Base-by-base conservation (phyloP, 2,113 vertebrate species). In the Cepphus grylle region DNA sequence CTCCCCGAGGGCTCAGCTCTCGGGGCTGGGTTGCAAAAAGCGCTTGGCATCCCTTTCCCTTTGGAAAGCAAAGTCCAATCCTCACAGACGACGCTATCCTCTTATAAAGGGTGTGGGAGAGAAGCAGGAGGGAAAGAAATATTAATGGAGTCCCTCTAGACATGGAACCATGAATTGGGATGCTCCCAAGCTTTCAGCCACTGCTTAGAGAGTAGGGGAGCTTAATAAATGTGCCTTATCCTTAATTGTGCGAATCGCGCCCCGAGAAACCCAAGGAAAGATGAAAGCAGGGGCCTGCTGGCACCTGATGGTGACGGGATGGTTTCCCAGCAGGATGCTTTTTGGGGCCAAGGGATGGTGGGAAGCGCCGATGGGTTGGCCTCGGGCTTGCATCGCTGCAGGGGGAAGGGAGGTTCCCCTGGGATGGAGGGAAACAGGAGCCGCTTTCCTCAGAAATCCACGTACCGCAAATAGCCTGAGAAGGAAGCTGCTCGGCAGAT, bases 211-310 rank as follows among this genome's bases (percentile, higher is more conserved):
- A 18, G 27, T 2, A 27, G 29, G 11, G 63, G 40, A 78, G 14
- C 36, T 53, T 45, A 8, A 50, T 34, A 53, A 8, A 1, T 1
- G 2, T 0, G 0, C 5, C 2, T 65, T 43, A 26, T 6, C 36
- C 52, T 47, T 15, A 67, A 10, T 0, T 15, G 17, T 38, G 43
- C 15, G 49, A 70, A 66, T 43, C 26, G 4, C 26, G 40, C 14
- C 13, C n/a, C 36, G 13, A 25, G 0, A 6, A 49, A 45, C 9
- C 42, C 62, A 12, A 2, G 8, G 47, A 50, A 56, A 27, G 40
- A 36, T 59, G 43, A 59, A 40, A 72, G 36, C 21, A 29, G 50
- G 17, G 43, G 29, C 9, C 7, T 52, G 92, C 3, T 9, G 21
- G 49, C 76, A 88, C 53, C 67, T 76, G 72, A 40, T 55, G 38